phyloP scores from a whole-genome alignment of 2,888 invertebrate species.

The Nemoura dubitans region DNA sequence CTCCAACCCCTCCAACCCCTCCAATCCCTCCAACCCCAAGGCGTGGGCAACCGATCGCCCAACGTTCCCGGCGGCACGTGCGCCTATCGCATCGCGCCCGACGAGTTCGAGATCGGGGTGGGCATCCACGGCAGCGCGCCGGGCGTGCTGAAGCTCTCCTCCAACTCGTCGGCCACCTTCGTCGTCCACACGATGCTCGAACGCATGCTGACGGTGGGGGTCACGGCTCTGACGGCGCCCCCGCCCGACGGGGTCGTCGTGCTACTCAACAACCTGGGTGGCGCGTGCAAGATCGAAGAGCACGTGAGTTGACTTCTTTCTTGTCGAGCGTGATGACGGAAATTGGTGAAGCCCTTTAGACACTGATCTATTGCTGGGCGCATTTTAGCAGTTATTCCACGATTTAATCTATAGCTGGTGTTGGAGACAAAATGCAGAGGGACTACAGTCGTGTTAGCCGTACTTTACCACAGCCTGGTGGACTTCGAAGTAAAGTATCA shows the following conservation, averaged over 20 bases:
- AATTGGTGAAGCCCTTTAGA: no score
- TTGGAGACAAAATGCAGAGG: no score
- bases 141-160: conserved; percentile 57
- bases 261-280: conserved; percentile 82
- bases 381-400: no score
- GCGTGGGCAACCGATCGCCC: conserved; percentile 71
- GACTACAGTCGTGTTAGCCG: no score
- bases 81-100: conserved; percentile 51
- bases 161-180: conserved; percentile 56
- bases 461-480: no score
- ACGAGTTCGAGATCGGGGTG: conserved; percentile 65
- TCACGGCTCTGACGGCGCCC: background rate
- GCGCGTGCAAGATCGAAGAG: conserved; percentile 77
- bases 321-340: no score
- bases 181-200: background rate
- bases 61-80: conserved; percentile 67
- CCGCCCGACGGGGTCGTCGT: conserved; percentile 57
- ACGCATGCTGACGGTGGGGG: background rate
- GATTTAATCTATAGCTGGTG: no score
- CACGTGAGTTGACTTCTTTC: conserved; percentile 51
- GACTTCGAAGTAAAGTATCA: no score
- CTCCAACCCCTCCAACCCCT: background rate
- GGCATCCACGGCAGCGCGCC: conserved; percentile 67
- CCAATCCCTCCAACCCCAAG: background rate
- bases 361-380: no score